Conservation (phyloP, 2,797 vertebrate species). For the Synaphobranchus kaupii region DNA sequence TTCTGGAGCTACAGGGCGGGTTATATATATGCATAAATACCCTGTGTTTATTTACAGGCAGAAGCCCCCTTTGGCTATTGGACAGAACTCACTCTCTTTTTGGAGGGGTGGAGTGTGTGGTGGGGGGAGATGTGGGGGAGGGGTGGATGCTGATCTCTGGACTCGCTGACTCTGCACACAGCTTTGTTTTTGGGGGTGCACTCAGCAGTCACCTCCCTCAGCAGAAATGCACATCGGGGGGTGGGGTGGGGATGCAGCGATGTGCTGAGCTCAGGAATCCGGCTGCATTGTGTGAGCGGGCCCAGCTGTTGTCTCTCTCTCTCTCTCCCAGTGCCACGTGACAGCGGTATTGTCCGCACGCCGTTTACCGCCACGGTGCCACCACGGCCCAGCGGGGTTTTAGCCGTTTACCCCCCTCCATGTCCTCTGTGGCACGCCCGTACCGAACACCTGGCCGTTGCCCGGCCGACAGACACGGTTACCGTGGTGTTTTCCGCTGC, state of each 20-base stretch:
- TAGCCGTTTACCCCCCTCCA: too few species aligned
- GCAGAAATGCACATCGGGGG: conserved; percentile 62
- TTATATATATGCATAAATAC: conserved; percentile 75
- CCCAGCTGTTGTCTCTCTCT: neutral
- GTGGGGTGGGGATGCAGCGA: conserved; percentile 57
- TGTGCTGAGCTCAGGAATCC: conserved; percentile 79
- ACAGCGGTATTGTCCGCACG: too few species aligned
- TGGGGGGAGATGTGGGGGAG: conserved; percentile 57
- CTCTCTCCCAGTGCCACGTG: too few species aligned
- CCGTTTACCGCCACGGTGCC: too few species aligned
- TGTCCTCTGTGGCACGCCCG: too few species aligned
- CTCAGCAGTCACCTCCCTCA: conserved; percentile 73
- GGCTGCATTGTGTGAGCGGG: conserved; percentile 32
- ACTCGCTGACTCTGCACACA: conserved; percentile 80
- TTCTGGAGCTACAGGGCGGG: conserved; percentile 54
- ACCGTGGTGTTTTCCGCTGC: too few species aligned
- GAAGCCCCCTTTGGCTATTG: conserved; percentile 61
- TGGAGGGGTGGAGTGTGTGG: conserved; percentile 39
- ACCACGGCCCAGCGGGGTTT: too few species aligned
- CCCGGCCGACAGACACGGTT: too few species aligned
- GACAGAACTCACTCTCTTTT: conserved; percentile 52
- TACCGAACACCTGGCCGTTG: too few species aligned
- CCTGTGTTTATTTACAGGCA: conserved; percentile 37
- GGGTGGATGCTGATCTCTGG: conserved; percentile 54
- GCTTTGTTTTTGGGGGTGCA: conserved; percentile 76